Percentiles rank a stretch among this genome's conserved stretches.
These are phyloP conservation scores for Lithophane semibrunnea DNA, from an alignment of 2,888 invertebrate genomes.

Conservation along the genomic window DNA sequence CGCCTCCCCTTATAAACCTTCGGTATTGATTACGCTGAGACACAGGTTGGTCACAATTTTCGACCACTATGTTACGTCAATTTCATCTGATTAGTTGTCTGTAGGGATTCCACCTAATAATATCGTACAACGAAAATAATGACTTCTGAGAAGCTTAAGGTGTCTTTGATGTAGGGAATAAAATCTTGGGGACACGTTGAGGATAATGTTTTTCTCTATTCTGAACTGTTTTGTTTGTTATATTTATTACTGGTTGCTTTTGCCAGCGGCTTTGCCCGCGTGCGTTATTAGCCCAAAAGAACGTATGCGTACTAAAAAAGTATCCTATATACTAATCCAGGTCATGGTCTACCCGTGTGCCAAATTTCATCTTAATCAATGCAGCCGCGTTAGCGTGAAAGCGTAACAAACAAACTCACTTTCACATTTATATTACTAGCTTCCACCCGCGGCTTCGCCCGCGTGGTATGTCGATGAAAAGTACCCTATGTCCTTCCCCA, in stretches of 20 bases:
- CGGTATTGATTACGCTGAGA: slow-evolving; percentile 69
- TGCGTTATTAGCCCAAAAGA: background rate
- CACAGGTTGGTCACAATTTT: slow-evolving; percentile 72
- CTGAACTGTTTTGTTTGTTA: background rate
- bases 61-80: slow-evolving; percentile 69
- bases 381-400: background rate
- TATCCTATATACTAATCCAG: background rate
- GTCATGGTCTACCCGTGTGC: background rate
- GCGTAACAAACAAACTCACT: background rate
- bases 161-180: slow-evolving; percentile 44
- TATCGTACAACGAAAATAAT: slow-evolving; percentile 55
- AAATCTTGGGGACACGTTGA: slow-evolving; percentile 12
- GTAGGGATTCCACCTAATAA: slow-evolving; percentile 67
- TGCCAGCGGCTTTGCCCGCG: background rate
- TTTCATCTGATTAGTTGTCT: slow-evolving; percentile 73
- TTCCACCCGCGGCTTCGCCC: too few relatives aligned
- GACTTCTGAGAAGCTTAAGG: slow-evolving; percentile 52
- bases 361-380: background rate
- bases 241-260: background rate
- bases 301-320: background rate
- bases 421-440: too few relatives aligned
- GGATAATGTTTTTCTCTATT: slow-evolving; percentile 8
- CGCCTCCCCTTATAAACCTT: slow-evolving; percentile 62
- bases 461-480: too few relatives aligned
- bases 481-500: background rate